These are phyloP conservation scores for Myodes glareolus DNA, from an alignment of 2,113 vertebrate species.

Conservation along the genomic window DNA sequence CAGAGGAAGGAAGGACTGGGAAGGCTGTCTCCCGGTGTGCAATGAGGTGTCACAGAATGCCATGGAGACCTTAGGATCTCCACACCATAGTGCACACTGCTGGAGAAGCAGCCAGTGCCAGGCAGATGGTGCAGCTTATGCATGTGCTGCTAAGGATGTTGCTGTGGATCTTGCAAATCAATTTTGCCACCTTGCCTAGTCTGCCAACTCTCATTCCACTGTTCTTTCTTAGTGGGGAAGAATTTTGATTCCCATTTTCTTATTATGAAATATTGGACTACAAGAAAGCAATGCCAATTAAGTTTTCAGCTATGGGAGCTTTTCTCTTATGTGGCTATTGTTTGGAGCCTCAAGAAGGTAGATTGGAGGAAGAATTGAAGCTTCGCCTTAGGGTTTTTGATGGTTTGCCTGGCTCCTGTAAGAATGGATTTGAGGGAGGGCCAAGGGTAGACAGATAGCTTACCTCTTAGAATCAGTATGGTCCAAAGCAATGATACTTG, in stretches of 20 bases:
- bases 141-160: background rate
- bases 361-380: background rate
- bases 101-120: background rate
- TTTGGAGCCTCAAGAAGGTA: conserved; percentile 22
- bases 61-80: background rate
- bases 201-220: conserved; percentile 25
- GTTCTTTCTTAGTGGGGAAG: conserved; percentile 53
- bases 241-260: conserved; percentile 58
- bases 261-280: conserved; percentile 47
- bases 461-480: background rate
- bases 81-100: background rate
- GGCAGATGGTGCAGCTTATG: background rate
- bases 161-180: conserved; percentile 46
- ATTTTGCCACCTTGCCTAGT: conserved; percentile 24
- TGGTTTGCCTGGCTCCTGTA: background rate
- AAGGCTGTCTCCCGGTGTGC: background rate
- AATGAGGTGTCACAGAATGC: background rate
- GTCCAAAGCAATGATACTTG: background rate
- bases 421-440: background rate
- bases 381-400: background rate
- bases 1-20: background rate
- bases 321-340: background rate
- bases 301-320: conserved; percentile 1
- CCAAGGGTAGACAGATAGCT: background rate
- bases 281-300: conserved; percentile 46